Evolutionary conservation across 92 coral and sea anemone genomes (phyloP).

Genomic region (Porites lobata): DNA sequence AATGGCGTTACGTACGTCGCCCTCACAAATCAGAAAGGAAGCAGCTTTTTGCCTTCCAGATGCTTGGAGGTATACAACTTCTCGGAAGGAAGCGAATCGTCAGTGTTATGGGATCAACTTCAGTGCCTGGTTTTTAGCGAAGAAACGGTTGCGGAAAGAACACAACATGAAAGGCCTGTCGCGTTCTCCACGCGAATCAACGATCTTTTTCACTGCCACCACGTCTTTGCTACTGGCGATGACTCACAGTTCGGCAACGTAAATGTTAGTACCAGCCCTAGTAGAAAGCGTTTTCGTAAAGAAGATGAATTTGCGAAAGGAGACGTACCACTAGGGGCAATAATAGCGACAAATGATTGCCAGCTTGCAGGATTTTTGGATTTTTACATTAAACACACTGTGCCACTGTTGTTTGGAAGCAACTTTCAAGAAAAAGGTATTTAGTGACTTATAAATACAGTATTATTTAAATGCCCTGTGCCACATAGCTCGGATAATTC

Average conservation of each 20-base stretch:
- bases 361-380: conserved; percentile 24
- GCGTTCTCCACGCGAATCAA: not conserved
- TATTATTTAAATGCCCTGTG: no score
- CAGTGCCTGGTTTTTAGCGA: not conserved
- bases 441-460: no score
- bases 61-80: conserved; percentile 5
- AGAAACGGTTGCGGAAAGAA: not conserved
- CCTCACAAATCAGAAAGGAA: not conserved
- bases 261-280: not conserved
- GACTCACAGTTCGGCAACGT: conserved; percentile 4
- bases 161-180: not conserved
- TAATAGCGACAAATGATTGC: not conserved
- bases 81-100: not conserved
- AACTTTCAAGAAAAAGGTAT: no score
- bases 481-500: no score
- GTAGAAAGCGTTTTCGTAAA: not conserved
- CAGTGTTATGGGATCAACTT: not conserved
- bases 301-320: conserved; percentile 16
- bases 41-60: not conserved
- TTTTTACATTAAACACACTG: not conserved
- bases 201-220: conserved; percentile 19
- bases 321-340: conserved; percentile 13
- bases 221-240: not conserved
- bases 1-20: conserved; percentile 18
- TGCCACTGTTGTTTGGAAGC: not conserved